Evolutionary conservation across 1,140 invertebrate species (phyloP), one percentile per base, ranked within the genome.

Genomic region (Bradysia coprophila): DNA sequence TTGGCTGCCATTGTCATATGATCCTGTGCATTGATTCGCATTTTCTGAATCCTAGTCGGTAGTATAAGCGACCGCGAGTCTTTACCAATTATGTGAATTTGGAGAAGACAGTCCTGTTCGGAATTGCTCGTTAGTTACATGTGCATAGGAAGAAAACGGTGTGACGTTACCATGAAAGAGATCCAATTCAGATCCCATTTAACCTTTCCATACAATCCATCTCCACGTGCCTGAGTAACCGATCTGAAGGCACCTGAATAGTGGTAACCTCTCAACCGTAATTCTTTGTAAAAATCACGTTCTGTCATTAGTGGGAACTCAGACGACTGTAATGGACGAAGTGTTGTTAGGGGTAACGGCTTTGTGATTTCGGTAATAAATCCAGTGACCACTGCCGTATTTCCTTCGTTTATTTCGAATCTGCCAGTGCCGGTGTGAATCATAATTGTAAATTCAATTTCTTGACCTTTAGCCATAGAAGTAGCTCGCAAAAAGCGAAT

Each of bases 51-150:
- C 47, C 38, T 75, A 0, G 85, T 93, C 2, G 91, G 91, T 1
- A 96, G 73, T 50, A 77, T 76, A 0, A 95, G 68, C 16, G 73
- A 69, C 44, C 81, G 62, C 0, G 77, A 77, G 48, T 87, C 80
- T 16, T 71, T 62, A 20, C 72, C 71, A 1, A 94, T 51, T 38
- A 94, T 77, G 46, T 80, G 74, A 46, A 93, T 75, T 57, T 96
- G 92, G 15, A 95, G 61, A 76, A 95, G 82, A 15, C 81, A 88
- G 57, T 96, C 92, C n/a, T n/a, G n/a, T n/a, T n/a, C n/a, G n/a
- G n/a, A n/a, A n/a, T n/a, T n/a, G n/a, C n/a, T n/a, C n/a, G n/a
- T n/a, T n/a, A n/a, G n/a, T n/a, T n/a, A n/a, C n/a, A n/a, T n/a
- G n/a, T n/a, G n/a, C n/a, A n/a, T n/a, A n/a, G n/a, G n/a, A n/a